phyloP scores from a whole-genome alignment of 2,113 vertebrate genomes.

The Connochaetes taurinus region DNA sequence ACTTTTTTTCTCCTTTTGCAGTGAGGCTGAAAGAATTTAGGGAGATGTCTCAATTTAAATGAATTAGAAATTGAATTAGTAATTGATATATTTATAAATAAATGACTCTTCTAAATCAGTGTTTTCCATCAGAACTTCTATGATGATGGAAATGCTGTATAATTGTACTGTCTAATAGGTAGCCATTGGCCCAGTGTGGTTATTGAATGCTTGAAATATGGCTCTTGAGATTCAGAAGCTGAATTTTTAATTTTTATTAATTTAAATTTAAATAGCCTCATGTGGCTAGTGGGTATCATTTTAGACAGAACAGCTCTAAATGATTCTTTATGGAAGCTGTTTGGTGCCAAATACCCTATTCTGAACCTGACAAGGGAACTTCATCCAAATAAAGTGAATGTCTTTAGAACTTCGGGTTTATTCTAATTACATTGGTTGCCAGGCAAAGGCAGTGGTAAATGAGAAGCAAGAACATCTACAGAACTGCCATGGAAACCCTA shows the following conservation, averaged over 20 bases:
- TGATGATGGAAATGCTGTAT: neutral
- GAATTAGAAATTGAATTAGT: conserved; percentile 1
- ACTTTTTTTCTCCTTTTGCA: neutral
- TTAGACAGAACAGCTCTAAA: neutral
- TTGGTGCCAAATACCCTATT: neutral
- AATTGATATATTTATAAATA: conserved; percentile 5
- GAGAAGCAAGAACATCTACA: neutral
- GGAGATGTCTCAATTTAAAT: neutral
- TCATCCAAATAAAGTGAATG: neutral
- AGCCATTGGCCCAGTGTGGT: neutral
- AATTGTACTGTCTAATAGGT: neutral
- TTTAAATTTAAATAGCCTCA: neutral
- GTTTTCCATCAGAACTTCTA: neutral
- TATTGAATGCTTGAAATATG: neutral
- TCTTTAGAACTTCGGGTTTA: neutral
- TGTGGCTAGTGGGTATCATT: neutral
- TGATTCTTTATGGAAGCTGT: neutral
- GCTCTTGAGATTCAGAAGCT: neutral
- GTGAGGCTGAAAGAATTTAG: neutral
- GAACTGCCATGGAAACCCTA: neutral
- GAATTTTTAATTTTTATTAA: conserved; percentile 16
- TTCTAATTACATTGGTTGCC: neutral
- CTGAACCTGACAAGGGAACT: neutral
- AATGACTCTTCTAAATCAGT: neutral
- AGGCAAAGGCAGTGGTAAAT: neutral